Evolutionary conservation across 2,113 vertebrate genomes (phyloP), one percentile per base, ranked within the genome.

Genomic region (Chamaea fasciata): DNA sequence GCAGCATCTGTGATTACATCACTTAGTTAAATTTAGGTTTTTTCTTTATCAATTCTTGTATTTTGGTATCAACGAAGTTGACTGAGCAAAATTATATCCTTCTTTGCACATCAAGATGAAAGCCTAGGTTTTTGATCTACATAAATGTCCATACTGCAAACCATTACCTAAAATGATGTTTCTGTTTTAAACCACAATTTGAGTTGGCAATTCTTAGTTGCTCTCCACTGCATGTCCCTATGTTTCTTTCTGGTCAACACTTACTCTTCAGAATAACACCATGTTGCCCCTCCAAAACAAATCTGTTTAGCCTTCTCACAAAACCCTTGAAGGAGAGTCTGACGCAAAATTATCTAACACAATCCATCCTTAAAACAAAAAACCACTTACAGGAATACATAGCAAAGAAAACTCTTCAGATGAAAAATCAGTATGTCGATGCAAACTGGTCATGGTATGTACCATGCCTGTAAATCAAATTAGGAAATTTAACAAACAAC

Each of bases 401-500:
- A 62, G 31, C 53, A 64, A 65, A 79, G 67, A 57, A 83, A 82
- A 53, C 14, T 50, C 35, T 50, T 59, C 13, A 30, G 50, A 90
- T 59, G 9, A 88, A 94, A 87, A 89, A 70, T 50, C 6, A 2
- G 8, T 49, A 24, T 4, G 19, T 15, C 23, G 59, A 88, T 59
- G 59, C 63, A 94, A 93, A 94, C 26, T 73, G 75, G 70, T 92
- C 64, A 56, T 60, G 75, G 55, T 68, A 74, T 19, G 42, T 77
- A 91, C 63, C 64, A 62, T 11, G 87, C 39, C 82, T 74, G 35
- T 90, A 95, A 91, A 95, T 92, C 90, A 94, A 95, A 95, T 97
- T 65, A 94, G 42, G 35, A 94, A 90, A 95, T 94, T 91, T 95
- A 96, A 96, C 82, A 82, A 97, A 95, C 79, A 83, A 67, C 87